Conservation (phyloP, 2,113 vertebrate genomes). For the Channa maculata region DNA sequence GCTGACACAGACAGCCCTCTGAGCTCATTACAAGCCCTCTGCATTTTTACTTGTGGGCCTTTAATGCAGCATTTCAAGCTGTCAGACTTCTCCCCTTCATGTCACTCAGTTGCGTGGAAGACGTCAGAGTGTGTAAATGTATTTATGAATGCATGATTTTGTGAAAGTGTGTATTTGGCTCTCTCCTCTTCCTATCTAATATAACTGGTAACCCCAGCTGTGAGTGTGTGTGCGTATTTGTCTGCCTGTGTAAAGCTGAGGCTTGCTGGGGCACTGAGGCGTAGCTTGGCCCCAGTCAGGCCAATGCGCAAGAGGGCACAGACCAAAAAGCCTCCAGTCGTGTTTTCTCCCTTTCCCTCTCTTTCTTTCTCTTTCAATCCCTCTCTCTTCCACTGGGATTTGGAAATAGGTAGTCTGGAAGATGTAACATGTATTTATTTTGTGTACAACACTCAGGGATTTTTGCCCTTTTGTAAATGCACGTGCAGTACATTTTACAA, state of each 20-base stretch:
- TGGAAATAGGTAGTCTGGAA: conserved; percentile 74
- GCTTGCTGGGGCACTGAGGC: conserved; percentile 82
- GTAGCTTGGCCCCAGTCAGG: conserved; percentile 85
- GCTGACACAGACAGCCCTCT: conserved; percentile 24
- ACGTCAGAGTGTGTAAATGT: conserved; percentile 73
- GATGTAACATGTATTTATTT: conserved; percentile 77
- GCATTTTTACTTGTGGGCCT: conserved; percentile 41
- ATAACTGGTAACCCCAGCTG: conserved; percentile 83
- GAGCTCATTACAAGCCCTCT: conserved; percentile 47
- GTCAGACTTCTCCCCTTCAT: conserved; percentile 56
- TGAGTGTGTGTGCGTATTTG: conserved; percentile 76
- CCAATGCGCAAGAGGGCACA: conserved; percentile 79
- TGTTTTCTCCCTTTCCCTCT: conserved; percentile 62
- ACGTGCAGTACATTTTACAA: conserved; percentile 36
- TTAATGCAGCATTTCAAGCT: conserved; percentile 62
- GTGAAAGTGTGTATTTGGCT: conserved; percentile 76
- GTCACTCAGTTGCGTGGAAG: conserved; percentile 64
- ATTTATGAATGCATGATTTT: conserved; percentile 83
- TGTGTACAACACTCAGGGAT: conserved; percentile 50
- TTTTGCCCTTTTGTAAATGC: conserved; percentile 43
- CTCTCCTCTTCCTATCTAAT: conserved; percentile 81
- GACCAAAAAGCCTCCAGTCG: conserved; percentile 84
- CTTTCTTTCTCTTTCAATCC: conserved; percentile 56
- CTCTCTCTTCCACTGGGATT: conserved; percentile 69
- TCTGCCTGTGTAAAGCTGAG: conserved; percentile 82